Percentiles rank a stretch among this genome's conserved stretches.
Conservation (phyloP, 2,113 vertebrate genomes). For the Narcine bancroftii region DNA sequence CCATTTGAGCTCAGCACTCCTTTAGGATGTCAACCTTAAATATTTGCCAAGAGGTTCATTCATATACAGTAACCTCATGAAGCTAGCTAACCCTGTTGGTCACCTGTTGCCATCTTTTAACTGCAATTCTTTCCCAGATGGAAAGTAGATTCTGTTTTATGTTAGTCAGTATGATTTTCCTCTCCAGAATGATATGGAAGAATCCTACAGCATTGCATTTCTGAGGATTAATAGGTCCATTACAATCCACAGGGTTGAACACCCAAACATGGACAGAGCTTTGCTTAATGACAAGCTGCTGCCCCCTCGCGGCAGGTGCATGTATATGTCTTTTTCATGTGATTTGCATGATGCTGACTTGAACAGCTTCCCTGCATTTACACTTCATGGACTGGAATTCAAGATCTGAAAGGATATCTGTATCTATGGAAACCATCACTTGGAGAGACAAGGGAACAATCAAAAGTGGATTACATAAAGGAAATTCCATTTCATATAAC, state of each 20-base stretch:
- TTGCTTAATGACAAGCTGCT: background rate
- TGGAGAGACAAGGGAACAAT: too few species aligned
- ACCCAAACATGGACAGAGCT: background rate
- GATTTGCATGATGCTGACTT: background rate
- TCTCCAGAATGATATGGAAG: background rate
- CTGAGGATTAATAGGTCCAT: background rate
- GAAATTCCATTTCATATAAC: background rate
- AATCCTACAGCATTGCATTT: too few species aligned
- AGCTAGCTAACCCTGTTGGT: background rate
- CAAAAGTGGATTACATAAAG: background rate
- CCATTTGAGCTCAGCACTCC: background rate
- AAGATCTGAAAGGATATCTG: background rate
- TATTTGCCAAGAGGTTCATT: background rate
- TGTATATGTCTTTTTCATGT: background rate
- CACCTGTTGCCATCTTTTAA: background rate
- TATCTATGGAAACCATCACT: background rate
- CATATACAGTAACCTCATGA: background rate
- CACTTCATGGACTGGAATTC: background rate
- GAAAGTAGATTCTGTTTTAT: background rate
- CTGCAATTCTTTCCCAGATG: background rate
- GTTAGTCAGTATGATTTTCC: background rate
- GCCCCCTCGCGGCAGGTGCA: background rate
- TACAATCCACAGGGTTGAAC: background rate
- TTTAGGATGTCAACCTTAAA: background rate
- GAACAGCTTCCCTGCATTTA: background rate